Base-by-base conservation (phyloP, 1,140 invertebrate species). In the Rhyzopertha dominica region DNA sequence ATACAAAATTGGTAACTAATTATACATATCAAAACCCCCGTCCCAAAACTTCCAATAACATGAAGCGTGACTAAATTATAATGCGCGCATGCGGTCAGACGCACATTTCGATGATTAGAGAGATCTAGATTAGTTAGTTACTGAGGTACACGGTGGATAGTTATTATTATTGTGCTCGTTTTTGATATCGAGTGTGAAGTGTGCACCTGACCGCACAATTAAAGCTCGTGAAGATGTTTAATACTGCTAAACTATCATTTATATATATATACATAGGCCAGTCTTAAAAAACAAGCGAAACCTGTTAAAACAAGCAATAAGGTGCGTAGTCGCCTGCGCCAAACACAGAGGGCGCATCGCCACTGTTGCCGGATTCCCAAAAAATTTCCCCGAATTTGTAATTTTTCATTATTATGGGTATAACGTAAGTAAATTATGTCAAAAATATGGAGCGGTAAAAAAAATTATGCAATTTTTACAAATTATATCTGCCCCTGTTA, bases 91-190 rank as follows among this genome's bases (percentile, higher is more conserved):
- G 12, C 9, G 12, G 28, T 4, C 47, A 36, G 13, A 40, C 30
- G 44, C 45, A 45, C 38, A 54, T 42, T 49, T 49, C 42, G 50
- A 47, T 53, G 47, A 53, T 46, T 50, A 53, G 30, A 30, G 47
- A 53, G 29, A 48, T 47, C 39, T 39, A 45, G 31, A 28, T 26
- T 16, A 14, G 22, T 28, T 28, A 26, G 16, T 40, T 40, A 28
- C 38, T 34, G 23, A 43, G 19, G 9, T 42, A n/a, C n/a, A n/a
- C n/a, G n/a, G n/a, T n/a, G n/a, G n/a, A n/a, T n/a, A n/a, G n/a
- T n/a, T n/a, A n/a, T n/a, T n/a, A n/a, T n/a, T n/a, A n/a, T n/a
- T n/a, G n/a, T n/a, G n/a, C n/a, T n/a, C n/a, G n/a, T n/a, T n/a
- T n/a, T n/a, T n/a, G 14, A 8, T 19, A 32, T 12, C 5, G 30